A percentile compares a stretch with the other conserved stretches of the same genome.
These are phyloP conservation scores for Grus americana DNA, from an alignment of 2,113 vertebrate species.

Conservation along the genomic window DNA sequence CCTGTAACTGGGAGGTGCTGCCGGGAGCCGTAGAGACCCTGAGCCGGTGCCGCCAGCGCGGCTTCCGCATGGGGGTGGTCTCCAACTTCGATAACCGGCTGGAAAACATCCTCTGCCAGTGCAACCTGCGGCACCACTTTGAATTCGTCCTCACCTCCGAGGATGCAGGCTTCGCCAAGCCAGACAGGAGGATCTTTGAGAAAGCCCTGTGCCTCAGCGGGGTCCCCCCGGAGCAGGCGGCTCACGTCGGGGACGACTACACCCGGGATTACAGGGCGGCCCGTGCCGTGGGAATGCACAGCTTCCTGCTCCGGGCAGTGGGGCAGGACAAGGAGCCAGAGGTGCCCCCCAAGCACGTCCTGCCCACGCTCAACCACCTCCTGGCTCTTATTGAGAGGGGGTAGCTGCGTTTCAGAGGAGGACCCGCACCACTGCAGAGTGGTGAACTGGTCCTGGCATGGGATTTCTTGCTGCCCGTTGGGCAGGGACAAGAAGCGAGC, in stretches of 20 bases:
- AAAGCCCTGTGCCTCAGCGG: constrained; percentile 76
- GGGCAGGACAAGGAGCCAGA: not conserved
- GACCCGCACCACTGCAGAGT: fast-evolving
- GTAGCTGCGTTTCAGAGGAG: fast-evolving
- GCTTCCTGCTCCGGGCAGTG: constrained; percentile 76
- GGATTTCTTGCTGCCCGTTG: not conserved
- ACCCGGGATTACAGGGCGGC: constrained; percentile 85
- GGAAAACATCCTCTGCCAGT: constrained; percentile 76
- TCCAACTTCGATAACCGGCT: constrained; percentile 92
- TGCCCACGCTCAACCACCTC: constrained; percentile 68
- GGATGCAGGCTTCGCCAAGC: constrained; percentile 81
- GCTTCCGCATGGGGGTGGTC: constrained; percentile 83
- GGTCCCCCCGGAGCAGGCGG: constrained; percentile 61
- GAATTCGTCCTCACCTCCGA: constrained; percentile 90
- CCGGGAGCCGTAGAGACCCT: constrained; percentile 79
- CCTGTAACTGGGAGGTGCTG: constrained; percentile 84
- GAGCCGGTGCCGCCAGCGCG: constrained; percentile 72
- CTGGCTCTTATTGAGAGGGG: constrained; percentile 53
- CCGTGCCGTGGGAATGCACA: constrained; percentile 80
- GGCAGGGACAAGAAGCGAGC: fast-evolving
- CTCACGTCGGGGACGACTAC: constrained; percentile 87
- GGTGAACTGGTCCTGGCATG: fast-evolving
- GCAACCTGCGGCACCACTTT: constrained; percentile 82
- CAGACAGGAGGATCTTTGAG: constrained; percentile 80
- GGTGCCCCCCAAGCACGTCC: constrained; percentile 66